These are phyloP conservation scores for Urophycis tenuis DNA, from an alignment of 2,797 vertebrate species.

Conservation along the genomic window DNA sequence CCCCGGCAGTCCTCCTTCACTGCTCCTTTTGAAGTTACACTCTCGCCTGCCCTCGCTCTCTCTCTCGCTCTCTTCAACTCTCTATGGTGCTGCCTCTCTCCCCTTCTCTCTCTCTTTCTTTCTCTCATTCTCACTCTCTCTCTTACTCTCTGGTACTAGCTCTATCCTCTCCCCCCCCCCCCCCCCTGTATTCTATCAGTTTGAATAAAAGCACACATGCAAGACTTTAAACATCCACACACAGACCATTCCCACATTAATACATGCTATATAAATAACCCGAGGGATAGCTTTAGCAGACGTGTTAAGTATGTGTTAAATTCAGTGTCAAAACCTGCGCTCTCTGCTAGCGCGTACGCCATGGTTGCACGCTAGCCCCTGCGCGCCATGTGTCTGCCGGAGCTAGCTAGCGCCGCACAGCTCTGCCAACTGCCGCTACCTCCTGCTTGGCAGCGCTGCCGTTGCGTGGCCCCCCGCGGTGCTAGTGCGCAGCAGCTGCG, in stretches of 20 bases:
- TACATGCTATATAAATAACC: too few species aligned
- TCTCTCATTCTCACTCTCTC: too few species aligned
- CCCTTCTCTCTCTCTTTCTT: not conserved
- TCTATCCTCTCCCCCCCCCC: too few species aligned
- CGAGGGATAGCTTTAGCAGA: too few species aligned
- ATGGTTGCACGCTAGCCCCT: constrained; percentile 13
- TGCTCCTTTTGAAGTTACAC: not conserved
- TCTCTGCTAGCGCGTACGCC: too few species aligned
- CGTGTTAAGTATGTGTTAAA: constrained; percentile 18
- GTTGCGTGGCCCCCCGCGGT: constrained; percentile 27
- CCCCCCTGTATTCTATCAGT: too few species aligned
- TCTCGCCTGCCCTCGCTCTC: not conserved
- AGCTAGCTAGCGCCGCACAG: constrained; percentile 34
- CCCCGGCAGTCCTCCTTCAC: not conserved
- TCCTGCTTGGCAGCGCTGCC: constrained; percentile 34
- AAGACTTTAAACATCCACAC: too few species aligned
- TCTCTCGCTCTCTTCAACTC: not conserved
- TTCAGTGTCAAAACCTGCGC: constrained; percentile 22
- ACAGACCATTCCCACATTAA: too few species aligned
- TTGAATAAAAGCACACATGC: too few species aligned
- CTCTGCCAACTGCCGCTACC: constrained; percentile 43
- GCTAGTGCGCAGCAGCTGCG: constrained; percentile 21
- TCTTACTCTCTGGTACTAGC: too few species aligned
- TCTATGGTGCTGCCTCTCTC: not conserved
- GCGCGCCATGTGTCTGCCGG: constrained; percentile 41